Evolutionary conservation across 2,797 vertebrate species (phyloP), one percentile per base, ranked within the genome.

Genomic region (Kryptopterus vitreolus): DNA sequence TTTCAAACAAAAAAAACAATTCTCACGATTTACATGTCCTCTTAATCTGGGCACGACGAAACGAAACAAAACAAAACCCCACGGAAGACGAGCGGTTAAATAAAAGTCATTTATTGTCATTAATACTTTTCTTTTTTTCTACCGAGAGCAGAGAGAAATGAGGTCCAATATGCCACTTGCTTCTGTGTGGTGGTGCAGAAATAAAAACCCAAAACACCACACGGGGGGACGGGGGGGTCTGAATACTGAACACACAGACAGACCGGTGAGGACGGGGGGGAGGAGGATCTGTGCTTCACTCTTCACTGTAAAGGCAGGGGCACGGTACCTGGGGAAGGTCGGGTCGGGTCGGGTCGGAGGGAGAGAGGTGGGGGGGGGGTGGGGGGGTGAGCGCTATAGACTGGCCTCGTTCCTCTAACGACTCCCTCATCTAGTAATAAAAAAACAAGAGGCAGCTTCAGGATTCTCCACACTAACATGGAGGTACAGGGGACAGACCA

Each of bases 61-160:
- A n/a, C n/a, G n/a, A n/a, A n/a, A n/a, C n/a, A 12, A 12, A 13
- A 73, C 52, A 57, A 48, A 84, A 57, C 75, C 59, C 22, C 69
- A 79, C 43, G 58, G 48, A 22, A 78, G 26, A 78, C 82, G 70
- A 61, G 31, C 71, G 58, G 88, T 92, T 92, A 94, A 92, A 93
- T 93, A 94, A 93, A 93, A 94, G 92, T 88, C 88, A 90, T 94
- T 94, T 94, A 94, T 94, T 94, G 89, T 93, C 90, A 92, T 91
- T 92, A 92, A 93, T 92, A 93, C 93, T 91, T 90, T 43, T 43
- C 93, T 91, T 90, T 43, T 43, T 43, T 92, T 92, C 88, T 84
- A 86, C 63, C 82, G 89, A 89, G 89, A 92, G 90, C 91, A 92
- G 91, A 93, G 92, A 93, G 84, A 73, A 76, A 73, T 57, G 48